Percentiles rank a stretch among this genome's conserved stretches.
phyloP scores from a whole-genome alignment of 2,888 invertebrate genomes.

The Phorcus lineatus region DNA sequence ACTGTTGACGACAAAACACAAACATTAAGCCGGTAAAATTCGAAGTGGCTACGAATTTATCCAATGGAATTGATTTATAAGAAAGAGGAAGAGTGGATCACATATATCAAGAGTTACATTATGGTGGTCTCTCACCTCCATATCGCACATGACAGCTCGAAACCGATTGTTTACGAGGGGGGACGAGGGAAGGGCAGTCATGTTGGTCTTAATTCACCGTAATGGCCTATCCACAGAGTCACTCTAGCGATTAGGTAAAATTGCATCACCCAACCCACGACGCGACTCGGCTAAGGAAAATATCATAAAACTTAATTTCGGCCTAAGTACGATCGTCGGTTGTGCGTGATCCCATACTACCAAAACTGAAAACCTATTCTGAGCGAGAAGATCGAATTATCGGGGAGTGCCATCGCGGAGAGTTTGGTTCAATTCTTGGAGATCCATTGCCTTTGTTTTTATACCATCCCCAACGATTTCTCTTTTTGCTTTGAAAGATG shows the following conservation, averaged over 20 bases:
- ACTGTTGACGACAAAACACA: conserved; percentile 1
- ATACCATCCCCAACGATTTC: background rate
- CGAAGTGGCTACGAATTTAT: conserved; percentile 6
- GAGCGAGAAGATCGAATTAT: background rate
- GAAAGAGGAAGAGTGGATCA: background rate
- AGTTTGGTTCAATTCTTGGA: too few relatives aligned
- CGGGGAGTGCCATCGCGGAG: background rate
- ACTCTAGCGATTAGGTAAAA: conserved; percentile 12
- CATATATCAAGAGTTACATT: conserved; percentile 12
- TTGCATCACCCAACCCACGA: conserved; percentile 16
- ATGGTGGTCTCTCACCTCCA: background rate
- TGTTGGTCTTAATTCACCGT: conserved; percentile 24
- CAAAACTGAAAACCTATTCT: background rate
- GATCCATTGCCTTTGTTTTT: too few relatives aligned
- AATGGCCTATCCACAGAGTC: conserved; percentile 14
- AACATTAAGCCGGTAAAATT: background rate
- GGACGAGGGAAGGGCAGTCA: background rate
- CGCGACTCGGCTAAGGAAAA: conserved; percentile 7
- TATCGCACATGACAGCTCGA: background rate
- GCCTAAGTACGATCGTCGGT: background rate
- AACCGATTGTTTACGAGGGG: background rate
- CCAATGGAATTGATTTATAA: conserved; percentile 16
- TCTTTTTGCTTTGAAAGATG: background rate
- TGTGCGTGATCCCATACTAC: background rate
- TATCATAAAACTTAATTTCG: conserved; percentile 8